phyloP scores from a whole-genome alignment of 1,140 invertebrate genomes.

The Campoletis sonorensis region DNA sequence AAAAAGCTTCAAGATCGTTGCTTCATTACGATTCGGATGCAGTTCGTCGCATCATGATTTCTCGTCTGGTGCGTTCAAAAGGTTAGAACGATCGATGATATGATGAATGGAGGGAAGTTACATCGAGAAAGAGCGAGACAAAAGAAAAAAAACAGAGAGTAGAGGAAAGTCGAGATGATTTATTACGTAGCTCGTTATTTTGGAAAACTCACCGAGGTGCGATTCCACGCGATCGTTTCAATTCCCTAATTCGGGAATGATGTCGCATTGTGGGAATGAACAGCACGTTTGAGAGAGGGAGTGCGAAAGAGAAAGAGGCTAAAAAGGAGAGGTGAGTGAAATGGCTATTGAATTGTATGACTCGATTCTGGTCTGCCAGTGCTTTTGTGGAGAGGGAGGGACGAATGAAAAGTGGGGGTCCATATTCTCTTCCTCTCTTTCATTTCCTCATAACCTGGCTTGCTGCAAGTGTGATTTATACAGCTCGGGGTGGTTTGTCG shows the following conservation, averaged over 20 bases:
- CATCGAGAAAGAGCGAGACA: not conserved
- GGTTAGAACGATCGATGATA: not conserved
- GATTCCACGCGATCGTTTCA: slow-evolving; percentile 53
- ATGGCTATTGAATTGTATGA: slow-evolving; percentile 19
- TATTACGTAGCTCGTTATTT: slow-evolving; percentile 49
- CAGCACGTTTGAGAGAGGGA: slow-evolving; percentile 42
- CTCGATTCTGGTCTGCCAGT: slow-evolving; percentile 14
- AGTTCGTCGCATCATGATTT: slow-evolving; percentile 12
- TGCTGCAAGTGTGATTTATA: slow-evolving; percentile 53
- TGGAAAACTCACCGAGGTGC: slow-evolving; percentile 50
- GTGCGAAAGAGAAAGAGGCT: not conserved
- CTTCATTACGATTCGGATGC: slow-evolving; percentile 23
- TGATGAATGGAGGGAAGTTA: not conserved
- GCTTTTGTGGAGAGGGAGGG: not conserved
- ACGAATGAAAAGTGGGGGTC: not conserved
- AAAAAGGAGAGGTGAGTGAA: not conserved
- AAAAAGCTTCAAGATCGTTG: not conserved
- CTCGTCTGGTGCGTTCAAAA: slow-evolving; percentile 27
- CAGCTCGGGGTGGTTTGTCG: slow-evolving; percentile 65
- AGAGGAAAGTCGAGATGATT: slow-evolving; percentile 37
- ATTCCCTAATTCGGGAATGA: slow-evolving; percentile 56
- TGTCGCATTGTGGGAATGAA: slow-evolving; percentile 37
- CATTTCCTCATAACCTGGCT: slow-evolving; percentile 49
- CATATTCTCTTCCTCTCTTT: not conserved
- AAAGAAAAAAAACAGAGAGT: not conserved